Percentiles rank a stretch among this genome's conserved stretches.
These are phyloP conservation scores for Urocitellus parryii DNA, from an alignment of 2,113 vertebrate species.

Conservation along the genomic window DNA sequence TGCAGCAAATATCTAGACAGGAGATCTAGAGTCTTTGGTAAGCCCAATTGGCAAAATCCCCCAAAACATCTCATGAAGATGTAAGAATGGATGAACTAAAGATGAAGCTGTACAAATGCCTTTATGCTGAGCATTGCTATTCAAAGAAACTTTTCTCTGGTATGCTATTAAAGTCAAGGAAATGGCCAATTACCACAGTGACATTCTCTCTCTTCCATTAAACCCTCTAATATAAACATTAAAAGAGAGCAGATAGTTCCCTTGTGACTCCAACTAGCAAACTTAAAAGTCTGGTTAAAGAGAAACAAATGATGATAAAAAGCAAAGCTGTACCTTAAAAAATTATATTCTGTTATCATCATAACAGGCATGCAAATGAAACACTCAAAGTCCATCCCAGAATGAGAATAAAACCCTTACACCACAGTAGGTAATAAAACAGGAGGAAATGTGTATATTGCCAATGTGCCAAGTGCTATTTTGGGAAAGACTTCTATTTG, in stretches of 20 bases:
- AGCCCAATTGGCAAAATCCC: not conserved
- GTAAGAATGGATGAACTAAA: not conserved
- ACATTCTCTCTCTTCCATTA: conserved; percentile 41
- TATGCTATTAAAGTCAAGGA: conserved; percentile 42
- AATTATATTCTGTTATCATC: not conserved
- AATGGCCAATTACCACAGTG: conserved; percentile 48
- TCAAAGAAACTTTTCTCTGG: not conserved
- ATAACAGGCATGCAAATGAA: not conserved
- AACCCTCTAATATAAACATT: conserved; percentile 56
- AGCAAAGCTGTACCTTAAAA: not conserved
- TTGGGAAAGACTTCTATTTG: conserved; percentile 48
- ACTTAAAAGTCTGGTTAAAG: conserved; percentile 34
- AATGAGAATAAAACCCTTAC: conserved; percentile 36
- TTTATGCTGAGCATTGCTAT: conserved; percentile 37
- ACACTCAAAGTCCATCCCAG: not conserved
- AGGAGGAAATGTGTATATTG: not conserved
- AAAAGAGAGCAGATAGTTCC: conserved; percentile 42
- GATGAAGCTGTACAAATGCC: not conserved
- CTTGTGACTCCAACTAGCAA: conserved; percentile 42
- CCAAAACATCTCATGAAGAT: not conserved
- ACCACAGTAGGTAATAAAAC: not conserved
- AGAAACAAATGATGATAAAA: conserved; percentile 56
- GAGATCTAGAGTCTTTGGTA: not conserved
- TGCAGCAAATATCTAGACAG: not conserved
- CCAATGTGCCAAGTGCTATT: conserved; percentile 51